Evolutionary conservation across 2,113 vertebrate species (phyloP), one percentile per base, ranked within the genome.

Genomic region (Apistogramma diplotaenia): DNA sequence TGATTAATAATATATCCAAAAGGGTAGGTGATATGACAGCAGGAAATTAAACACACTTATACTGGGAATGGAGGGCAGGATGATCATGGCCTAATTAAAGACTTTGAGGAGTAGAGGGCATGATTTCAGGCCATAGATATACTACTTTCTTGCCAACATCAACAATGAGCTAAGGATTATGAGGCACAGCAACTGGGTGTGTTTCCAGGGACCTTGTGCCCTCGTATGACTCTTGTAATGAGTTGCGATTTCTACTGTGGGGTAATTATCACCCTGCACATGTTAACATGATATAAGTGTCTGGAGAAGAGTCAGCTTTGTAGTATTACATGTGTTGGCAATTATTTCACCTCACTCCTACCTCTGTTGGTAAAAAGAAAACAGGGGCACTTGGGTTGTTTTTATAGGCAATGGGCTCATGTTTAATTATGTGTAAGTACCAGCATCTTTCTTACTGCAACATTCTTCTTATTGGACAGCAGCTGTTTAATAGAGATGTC

Each of bases 21-120:
- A 86, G 83, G 89, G 87, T 90, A 89, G 83, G 86, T 86, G 84
- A 93, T 94, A 93, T 91, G 92, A 92, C 91, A 86, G 93, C 90
- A 94, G 94, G 94, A 95, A 95, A 95, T 95, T 93, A 94, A 95
- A 94, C 84, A 93, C 88, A 92, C 91, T 93, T 93, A 95, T 94
- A 88, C 90, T 88, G 78, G 85, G 80, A 79, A 90, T 54, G 78
- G 75, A 92, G 84, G 91, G 93, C 88, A 91, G 86, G 93, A 67
- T 74, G 79, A 94, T 91, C 92, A 93, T 88, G 83, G 90, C 91
- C 94, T 94, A 95, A 96, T 95, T 94, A 95, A 95, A 93, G 93
- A 93, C 90, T 94, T 86, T 86, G 91, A 93, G 83, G 74, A 83
- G 89, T 56, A 74, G 67, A 91, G 89, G 89, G 89, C 89, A 89